Evolutionary conservation across 2,113 vertebrate genomes (phyloP), one percentile per base, ranked within the genome.

Genomic region (Melanerpes formicivorus): DNA sequence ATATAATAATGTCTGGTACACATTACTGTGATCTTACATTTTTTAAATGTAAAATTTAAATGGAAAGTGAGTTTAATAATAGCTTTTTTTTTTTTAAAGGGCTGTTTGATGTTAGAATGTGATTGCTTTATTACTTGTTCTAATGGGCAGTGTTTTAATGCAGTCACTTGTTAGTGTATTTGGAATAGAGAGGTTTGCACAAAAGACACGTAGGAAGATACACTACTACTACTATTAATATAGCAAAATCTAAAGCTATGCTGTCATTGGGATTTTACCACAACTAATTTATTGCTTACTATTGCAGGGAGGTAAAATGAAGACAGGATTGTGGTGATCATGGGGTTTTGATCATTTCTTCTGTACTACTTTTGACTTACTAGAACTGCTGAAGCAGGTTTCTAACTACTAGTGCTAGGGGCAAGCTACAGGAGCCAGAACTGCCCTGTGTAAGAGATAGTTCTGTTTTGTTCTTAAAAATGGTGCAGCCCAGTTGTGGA

Each of bases 211-310:
- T 48, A 50, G 56, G n/a, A 81, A 81, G 67, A 56, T 44, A 21
- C 0, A 1, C 6, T 44, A 15, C 15, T 44, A 44, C 15, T 44
- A 15, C 15, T 44, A 44, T 48, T 50, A 34, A 62, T 18, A 5
- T 2, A 13, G 21, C 25, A 59, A 30, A 17, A 44, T 48, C 21
- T 60, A 70, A 66, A 86, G n/a, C 8, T 76, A 8, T 48, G 23
- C 12, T 67, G 6, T 73, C 32, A 34, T 27, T 60, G 19, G 19
- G 29, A 10, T 26, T 93, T 73, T 52, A 10, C 30, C 59, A 4
- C 44, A 69, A 13, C 2, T 64, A 26, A 54, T 82, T 79, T 72
- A 26, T 42, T 79, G 11, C 26, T 30, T 69, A 7, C 6, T 62
- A 2, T 60, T 83, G 67, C 58, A 74, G 50, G 26, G 15, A 60